phyloP scores from a whole-genome alignment of 2,888 invertebrate species.

The Metalampra italica region DNA sequence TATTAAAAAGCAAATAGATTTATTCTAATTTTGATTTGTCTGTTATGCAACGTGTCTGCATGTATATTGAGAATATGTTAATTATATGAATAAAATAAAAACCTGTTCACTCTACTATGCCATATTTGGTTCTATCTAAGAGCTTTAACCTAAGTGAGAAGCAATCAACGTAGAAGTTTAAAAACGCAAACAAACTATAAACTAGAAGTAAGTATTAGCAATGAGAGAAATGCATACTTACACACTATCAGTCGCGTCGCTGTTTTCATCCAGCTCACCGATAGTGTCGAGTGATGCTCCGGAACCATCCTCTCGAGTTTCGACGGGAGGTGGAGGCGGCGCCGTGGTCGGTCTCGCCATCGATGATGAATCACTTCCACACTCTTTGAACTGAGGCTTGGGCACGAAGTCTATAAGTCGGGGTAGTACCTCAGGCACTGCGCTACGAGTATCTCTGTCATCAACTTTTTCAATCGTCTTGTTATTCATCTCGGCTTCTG shows the following conservation, averaged over 20 bases:
- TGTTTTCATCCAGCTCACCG: constrained; percentile 83
- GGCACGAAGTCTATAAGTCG: constrained; percentile 86
- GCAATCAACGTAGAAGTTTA: too few species aligned
- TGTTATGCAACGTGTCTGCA: neutral
- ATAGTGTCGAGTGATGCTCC: constrained; percentile 83
- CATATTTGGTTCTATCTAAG: too few species aligned
- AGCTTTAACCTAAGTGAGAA: too few species aligned
- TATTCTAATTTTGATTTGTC: neutral
- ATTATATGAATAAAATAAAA: neutral
- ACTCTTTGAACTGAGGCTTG: constrained; percentile 74
- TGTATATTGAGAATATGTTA: neutral
- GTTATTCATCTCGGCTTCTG: constrained; percentile 71
- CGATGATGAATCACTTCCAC: constrained; percentile 34
- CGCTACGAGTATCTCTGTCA: constrained; percentile 35
- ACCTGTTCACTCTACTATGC: neutral
- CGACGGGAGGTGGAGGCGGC: constrained; percentile 61
- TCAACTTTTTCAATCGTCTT: constrained; percentile 59
- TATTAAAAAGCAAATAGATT: too few species aligned
- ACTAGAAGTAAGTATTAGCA: too few species aligned
- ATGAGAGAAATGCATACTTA: constrained; percentile 37
- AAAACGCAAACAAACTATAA: too few species aligned
- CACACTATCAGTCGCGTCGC: constrained; percentile 62
- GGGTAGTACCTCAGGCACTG: constrained; percentile 75
- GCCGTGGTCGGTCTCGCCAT: constrained; percentile 56
- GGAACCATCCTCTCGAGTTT: constrained; percentile 75